Evolutionary conservation across 2,113 vertebrate species (phyloP).

Genomic region (Oryzias woworae): DNA sequence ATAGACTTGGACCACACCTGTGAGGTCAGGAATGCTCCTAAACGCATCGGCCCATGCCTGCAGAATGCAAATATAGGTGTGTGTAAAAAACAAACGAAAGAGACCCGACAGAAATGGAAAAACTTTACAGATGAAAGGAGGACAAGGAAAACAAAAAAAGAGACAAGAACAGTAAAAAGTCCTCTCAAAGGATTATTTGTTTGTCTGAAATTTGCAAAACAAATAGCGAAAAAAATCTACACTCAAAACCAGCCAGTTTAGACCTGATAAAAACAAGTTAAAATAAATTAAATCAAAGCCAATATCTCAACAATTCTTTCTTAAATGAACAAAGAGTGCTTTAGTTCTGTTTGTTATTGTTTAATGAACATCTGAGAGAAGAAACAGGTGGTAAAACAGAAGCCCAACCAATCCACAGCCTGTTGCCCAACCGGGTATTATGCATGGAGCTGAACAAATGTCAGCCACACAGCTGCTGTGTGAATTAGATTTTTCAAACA

Average conservation of each 20-base stretch:
- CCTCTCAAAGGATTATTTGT: constrained; percentile 34
- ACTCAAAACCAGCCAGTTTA: too few species aligned
- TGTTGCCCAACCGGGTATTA: constrained; percentile 8
- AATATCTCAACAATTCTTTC: too few species aligned
- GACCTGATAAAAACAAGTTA: too few species aligned
- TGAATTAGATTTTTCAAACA: constrained; percentile 2
- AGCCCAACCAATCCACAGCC: constrained; percentile 2
- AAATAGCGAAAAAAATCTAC: too few species aligned
- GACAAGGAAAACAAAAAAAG: not conserved
- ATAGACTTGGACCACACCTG: constrained; percentile 95
- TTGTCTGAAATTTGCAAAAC: constrained; percentile 1
- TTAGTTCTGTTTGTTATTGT: not conserved
- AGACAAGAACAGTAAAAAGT: not conserved
- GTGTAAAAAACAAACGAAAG: not conserved
- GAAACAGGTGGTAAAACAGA: constrained; percentile 15
- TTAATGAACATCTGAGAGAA: constrained; percentile 8
- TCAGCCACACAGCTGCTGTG: constrained; percentile 18
- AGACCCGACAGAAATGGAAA: not conserved
- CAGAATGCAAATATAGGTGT: not conserved
- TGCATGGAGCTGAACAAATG: not conserved
- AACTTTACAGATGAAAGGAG: constrained; percentile 19
- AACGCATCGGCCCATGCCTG: constrained; percentile 99
- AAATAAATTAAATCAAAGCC: too few species aligned
- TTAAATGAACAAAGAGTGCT: not conserved
- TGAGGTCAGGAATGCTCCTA: constrained; percentile 96